Conservation (phyloP, 2,797 vertebrate species). For the Oreochromis grahami region DNA sequence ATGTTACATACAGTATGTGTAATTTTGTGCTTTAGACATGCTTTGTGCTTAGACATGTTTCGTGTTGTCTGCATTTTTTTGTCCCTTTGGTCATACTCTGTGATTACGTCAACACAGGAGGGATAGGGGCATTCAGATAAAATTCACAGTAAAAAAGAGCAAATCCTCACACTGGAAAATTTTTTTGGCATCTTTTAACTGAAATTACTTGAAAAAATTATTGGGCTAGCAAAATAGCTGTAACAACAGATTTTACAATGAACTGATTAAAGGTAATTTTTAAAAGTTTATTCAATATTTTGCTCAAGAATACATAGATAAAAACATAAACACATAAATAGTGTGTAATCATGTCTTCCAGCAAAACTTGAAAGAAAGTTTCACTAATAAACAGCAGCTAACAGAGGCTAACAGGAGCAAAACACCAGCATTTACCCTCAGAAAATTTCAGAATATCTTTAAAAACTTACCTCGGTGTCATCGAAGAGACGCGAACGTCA, state of each 20-base stretch:
- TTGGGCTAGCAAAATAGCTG: background rate
- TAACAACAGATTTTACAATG: background rate
- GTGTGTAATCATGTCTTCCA: background rate
- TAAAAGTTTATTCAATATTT: fast-evolving
- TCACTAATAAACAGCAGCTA: background rate
- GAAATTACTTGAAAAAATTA: background rate
- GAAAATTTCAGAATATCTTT: background rate
- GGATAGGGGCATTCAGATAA: background rate
- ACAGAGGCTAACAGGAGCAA: background rate
- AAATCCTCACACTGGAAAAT: background rate
- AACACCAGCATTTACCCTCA: background rate
- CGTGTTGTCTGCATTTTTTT: background rate
- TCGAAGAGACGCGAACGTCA: background rate
- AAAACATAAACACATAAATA: background rate
- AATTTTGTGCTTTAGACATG: background rate
- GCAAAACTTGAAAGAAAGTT: background rate
- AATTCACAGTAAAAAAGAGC: background rate
- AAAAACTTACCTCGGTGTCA: background rate
- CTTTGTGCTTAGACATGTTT: background rate
- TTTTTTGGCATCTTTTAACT: background rate
- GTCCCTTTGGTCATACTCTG: background rate
- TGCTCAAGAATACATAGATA: background rate
- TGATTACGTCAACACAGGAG: background rate
- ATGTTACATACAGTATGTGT: background rate
- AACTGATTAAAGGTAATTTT: background rate